A percentile compares a stretch with the other conserved stretches of the same genome.
Conservation (phyloP, 2,113 vertebrate genomes). For the Anolis carolinensis region DNA sequence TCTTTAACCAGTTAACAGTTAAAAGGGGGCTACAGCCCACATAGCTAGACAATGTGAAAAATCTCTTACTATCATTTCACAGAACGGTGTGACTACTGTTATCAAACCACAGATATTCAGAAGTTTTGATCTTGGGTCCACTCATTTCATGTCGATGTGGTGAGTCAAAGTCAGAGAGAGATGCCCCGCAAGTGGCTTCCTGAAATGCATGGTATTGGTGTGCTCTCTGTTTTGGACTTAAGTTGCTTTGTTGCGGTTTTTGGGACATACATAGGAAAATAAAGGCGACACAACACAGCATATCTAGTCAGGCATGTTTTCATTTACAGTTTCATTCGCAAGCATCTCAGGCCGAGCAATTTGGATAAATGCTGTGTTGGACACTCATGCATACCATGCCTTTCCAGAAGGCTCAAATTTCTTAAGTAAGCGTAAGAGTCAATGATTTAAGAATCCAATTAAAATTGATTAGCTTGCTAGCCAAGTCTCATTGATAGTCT, state of each 20-base stretch:
- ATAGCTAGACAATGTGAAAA: too few species aligned
- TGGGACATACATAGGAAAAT: neutral
- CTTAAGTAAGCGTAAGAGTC: neutral
- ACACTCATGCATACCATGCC: neutral
- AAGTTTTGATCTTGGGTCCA: neutral
- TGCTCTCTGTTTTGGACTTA: neutral
- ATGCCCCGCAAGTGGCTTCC: neutral
- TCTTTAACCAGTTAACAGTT: too few species aligned
- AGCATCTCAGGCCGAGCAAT: neutral
- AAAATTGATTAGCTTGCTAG: neutral
- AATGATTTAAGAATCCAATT: neutral
- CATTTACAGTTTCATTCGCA: neutral
- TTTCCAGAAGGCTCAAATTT: neutral
- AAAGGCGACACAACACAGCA: neutral
- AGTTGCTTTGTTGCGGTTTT: neutral
- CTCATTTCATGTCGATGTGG: too few species aligned
- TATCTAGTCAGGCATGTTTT: neutral
- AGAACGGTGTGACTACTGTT: neutral
- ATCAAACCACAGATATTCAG: neutral
- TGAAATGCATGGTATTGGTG: neutral
- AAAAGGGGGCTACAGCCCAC: too few species aligned
- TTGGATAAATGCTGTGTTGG: neutral
- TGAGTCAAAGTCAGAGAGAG: neutral
- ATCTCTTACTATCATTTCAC: neutral
- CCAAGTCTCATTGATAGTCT: neutral